Base-by-base conservation (phyloP, 2,113 vertebrate genomes). In the Alosa alosa region DNA sequence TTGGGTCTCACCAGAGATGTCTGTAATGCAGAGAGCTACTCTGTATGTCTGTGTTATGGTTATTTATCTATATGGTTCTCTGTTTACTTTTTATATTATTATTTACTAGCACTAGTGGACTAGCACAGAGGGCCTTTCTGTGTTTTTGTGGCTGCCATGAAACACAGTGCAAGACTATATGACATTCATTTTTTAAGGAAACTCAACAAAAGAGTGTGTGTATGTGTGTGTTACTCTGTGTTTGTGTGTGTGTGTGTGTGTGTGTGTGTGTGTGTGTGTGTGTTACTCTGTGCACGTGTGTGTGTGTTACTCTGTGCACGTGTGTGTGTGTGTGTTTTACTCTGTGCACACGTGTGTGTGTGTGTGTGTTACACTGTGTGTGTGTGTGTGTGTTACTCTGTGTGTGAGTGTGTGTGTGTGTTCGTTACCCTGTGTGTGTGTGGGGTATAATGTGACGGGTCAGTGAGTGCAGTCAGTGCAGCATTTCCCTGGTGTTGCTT, bases 211-310 rank as follows among this genome's bases (percentile, higher is more conserved):
- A 57, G 17, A 1, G 17, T 49, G 47, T 49, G 47, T 49, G 47
- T 49, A 6, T 49, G 47, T 49, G 47, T 49, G 47, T 49, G 6
- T 1, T 25, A 44, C 41, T 44, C 41, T 82, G 17, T n/a, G n/a
- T n/a, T 22, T 81, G 68, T 84, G n/a, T 83, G 44, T 45, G 82
- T 75, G 36, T 83, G 82, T 52, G 39, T 83, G 82, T 86, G 15
- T 81, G 85, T 44, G 60, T 1, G 3, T 5, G 47, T 49, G 47
- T 49, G 47, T 49, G 47, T 49, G 47, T 49, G 47, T 49, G 47
- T 49, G 6, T 4, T 44, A 31, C 31, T 31, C 31, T 82, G 17
- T 83, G 57, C 25, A 9, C 8, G n/a, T 41, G 72, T 45, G 72
- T 81, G 82, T 83, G 45, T 83, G 46, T 57, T 25, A 1, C 5